These are phyloP conservation scores for Cyprinodon tularosa DNA, from an alignment of 2,113 vertebrate species.

Conservation along the genomic window DNA sequence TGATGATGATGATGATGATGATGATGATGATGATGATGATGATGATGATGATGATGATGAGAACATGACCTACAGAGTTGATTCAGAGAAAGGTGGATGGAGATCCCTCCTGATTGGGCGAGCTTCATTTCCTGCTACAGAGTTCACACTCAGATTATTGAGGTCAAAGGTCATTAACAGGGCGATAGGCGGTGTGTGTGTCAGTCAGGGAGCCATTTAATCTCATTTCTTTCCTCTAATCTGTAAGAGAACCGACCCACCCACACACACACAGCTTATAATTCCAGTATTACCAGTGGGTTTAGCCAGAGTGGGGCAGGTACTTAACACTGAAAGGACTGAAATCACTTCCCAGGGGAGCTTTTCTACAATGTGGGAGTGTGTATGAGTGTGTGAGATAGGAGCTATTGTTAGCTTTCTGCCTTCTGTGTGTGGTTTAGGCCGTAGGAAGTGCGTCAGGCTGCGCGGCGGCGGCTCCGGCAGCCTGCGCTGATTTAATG, in stretches of 20 bases:
- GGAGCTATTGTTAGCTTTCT: conserved; percentile 73
- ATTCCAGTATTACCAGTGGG: conserved; percentile 69
- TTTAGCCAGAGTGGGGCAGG: conserved; percentile 74
- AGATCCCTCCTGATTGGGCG: background rate
- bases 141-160: background rate
- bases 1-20: too few species aligned
- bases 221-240: conserved; percentile 56
- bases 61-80: background rate
- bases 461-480: conserved; percentile 47
- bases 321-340: conserved; percentile 77
- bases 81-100: background rate
- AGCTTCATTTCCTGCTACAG: background rate
- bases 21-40: too few species aligned
- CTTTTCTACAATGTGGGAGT: conserved; percentile 65
- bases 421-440: conserved; percentile 83
- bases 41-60: too few species aligned
- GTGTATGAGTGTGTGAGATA: conserved; percentile 58
- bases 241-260: conserved; percentile 14
- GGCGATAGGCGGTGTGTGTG: conserved; percentile 29
- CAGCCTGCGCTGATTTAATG: conserved; percentile 90
- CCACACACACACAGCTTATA: conserved; percentile 39
- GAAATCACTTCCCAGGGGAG: conserved; percentile 77
- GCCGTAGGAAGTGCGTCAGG: conserved; percentile 85
- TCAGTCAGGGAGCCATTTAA: conserved; percentile 45
- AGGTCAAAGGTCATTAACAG: conserved; percentile 50